phyloP scores from a whole-genome alignment of 2,797 vertebrate genomes.

The Halcyon smyrnensis region DNA sequence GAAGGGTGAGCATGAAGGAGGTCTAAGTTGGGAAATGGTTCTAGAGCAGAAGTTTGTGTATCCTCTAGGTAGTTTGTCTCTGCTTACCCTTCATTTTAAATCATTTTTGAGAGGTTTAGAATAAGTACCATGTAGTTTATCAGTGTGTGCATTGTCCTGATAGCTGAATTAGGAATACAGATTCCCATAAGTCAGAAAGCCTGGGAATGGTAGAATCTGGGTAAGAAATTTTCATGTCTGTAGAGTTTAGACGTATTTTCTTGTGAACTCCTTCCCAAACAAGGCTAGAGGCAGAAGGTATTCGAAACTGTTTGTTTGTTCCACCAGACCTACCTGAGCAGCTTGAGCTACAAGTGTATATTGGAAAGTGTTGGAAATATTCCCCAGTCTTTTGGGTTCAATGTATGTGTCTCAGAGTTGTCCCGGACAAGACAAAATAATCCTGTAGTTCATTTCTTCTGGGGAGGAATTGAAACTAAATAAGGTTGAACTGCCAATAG shows the following conservation, averaged over 20 bases:
- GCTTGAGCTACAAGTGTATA: neutral
- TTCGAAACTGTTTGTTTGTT: slow-evolving; percentile 6
- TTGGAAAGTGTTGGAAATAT: slow-evolving; percentile 21
- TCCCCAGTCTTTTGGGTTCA: neutral
- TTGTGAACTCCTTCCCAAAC: neutral
- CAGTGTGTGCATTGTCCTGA: neutral
- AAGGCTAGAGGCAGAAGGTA: neutral
- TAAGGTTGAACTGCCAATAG: neutral
- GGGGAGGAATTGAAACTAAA: neutral
- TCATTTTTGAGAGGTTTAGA: neutral
- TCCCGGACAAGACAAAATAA: neutral
- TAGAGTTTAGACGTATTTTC: neutral
- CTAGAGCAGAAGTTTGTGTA: neutral
- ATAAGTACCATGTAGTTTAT: neutral
- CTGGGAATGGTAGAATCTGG: neutral
- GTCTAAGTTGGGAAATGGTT: neutral
- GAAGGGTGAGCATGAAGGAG: neutral
- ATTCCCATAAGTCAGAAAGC: neutral
- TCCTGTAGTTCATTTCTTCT: neutral
- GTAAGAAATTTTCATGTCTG: neutral
- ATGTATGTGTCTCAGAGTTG: neutral
- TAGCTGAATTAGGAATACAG: neutral
- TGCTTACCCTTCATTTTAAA: neutral
- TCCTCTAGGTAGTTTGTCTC: neutral
- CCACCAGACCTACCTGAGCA: neutral